Percentiles rank a stretch among this genome's conserved stretches.
These are phyloP conservation scores for Parnassius mnemosyne DNA, from an alignment of 2,888 invertebrate species.

Conservation along the genomic window DNA sequence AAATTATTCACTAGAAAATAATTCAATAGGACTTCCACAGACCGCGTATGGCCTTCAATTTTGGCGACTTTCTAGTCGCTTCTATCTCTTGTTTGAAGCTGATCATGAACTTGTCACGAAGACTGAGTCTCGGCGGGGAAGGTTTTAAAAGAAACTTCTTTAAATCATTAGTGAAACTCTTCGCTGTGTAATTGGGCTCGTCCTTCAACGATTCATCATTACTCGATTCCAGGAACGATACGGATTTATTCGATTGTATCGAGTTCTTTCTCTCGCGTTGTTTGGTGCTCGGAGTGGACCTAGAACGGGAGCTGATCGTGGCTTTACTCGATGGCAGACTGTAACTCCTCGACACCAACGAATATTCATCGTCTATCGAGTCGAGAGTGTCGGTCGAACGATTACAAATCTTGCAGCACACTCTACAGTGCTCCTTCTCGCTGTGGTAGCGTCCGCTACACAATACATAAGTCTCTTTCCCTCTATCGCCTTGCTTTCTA, in stretches of 20 bases:
- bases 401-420: constrained; percentile 65
- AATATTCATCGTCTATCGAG: constrained; percentile 67
- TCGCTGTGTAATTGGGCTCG: constrained; percentile 75
- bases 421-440: constrained; percentile 61
- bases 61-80: constrained; percentile 70
- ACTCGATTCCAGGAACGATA: constrained; percentile 72
- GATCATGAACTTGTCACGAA: constrained; percentile 71
- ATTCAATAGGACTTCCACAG: constrained; percentile 74
- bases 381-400: constrained; percentile 66
- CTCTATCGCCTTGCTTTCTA: constrained; percentile 37
- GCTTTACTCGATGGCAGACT: constrained; percentile 47
- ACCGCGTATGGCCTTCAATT: constrained; percentile 73
- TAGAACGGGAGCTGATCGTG: constrained; percentile 41
- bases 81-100: constrained; percentile 75
- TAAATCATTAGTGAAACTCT: constrained; percentile 75
- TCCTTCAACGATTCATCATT: constrained; percentile 65
- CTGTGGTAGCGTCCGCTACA: constrained; percentile 68
- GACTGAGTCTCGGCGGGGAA: constrained; percentile 64
- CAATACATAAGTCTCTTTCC: constrained; percentile 53
- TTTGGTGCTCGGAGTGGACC: constrained; percentile 42
- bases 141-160: constrained; percentile 73
- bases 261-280: constrained; percentile 64
- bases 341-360: constrained; percentile 62
- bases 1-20: constrained; percentile 19
- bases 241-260: constrained; percentile 73